Evolutionary conservation across 1,140 invertebrate species (phyloP).

Genomic region (Plectrocnemia conspersa): DNA sequence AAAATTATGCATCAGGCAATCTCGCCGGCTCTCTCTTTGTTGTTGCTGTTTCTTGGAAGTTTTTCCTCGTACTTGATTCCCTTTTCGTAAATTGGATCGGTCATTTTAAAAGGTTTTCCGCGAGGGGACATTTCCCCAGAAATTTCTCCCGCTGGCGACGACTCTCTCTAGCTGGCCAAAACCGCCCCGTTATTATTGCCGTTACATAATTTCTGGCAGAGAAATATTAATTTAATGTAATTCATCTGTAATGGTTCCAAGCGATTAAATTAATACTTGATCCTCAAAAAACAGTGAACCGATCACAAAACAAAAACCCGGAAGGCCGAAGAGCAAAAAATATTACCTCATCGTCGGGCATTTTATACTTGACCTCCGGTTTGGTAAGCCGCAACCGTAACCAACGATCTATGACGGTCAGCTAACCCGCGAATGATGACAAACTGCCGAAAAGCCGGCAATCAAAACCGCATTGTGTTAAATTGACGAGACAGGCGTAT

Average conservation of each 20-base stretch:
- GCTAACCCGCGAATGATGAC: slow-evolving; percentile 21
- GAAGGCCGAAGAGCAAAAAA: too few species aligned
- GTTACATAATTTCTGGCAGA: neutral
- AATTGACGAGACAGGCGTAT: slow-evolving; percentile 7
- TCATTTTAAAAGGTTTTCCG: slow-evolving; percentile 11
- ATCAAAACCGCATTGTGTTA: slow-evolving; percentile 14
- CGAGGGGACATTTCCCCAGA: neutral
- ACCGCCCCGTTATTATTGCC: neutral
- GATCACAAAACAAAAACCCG: neutral
- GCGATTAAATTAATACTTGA: too few species aligned
- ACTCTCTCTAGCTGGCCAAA: neutral
- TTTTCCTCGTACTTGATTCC: slow-evolving; percentile 16
- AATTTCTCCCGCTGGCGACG: neutral
- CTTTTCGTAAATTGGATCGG: slow-evolving; percentile 24
- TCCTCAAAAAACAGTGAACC: too few species aligned
- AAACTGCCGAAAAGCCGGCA: slow-evolving; percentile 8
- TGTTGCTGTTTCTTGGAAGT: slow-evolving; percentile 18
- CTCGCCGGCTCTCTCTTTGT: slow-evolving; percentile 20
- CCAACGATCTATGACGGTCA: slow-evolving; percentile 13
- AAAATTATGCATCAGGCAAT: slow-evolving; percentile 34
- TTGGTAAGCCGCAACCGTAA: slow-evolving; percentile 15
- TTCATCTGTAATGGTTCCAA: neutral
- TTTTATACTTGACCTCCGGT: slow-evolving; percentile 10
- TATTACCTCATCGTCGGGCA: neutral
- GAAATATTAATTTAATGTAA: neutral